Percentiles rank a stretch among this genome's conserved stretches.
Evolutionary conservation across 2,888 invertebrate species (phyloP).

Genomic region (Atrina japonica): DNA sequence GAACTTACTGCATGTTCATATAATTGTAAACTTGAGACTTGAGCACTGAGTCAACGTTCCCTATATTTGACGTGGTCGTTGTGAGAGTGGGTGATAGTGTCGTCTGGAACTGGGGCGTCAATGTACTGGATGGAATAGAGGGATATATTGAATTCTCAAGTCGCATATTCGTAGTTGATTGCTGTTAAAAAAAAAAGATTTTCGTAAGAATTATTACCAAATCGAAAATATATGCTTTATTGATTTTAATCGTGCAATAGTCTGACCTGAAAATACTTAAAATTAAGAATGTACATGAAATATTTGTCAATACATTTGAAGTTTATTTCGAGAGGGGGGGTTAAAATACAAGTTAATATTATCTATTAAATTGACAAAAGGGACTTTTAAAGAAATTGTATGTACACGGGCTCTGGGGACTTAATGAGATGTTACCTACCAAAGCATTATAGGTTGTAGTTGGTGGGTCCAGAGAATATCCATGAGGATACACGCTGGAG

Average conservation of each 20-base stretch:
- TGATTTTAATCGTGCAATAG: too few species aligned
- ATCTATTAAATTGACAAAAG: too few species aligned
- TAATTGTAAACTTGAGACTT: conserved; percentile 42
- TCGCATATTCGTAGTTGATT: conserved; percentile 6
- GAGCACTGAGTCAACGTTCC: conserved; percentile 34
- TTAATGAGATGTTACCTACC: conserved; percentile 31
- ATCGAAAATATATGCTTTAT: too few species aligned
- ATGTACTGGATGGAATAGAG: conserved; percentile 11
- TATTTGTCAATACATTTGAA: too few species aligned
- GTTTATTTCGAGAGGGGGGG: too few species aligned
- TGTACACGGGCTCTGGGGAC: too few species aligned
- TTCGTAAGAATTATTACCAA: conserved; percentile 2
- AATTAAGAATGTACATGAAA: too few species aligned
- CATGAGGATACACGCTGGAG: conserved; percentile 16
- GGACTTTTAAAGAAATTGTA: too few species aligned
- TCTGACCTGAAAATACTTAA: too few species aligned
- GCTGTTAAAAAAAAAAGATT: conserved; percentile 24
- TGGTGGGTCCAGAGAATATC: conserved; percentile 11
- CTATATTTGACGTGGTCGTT: conserved; percentile 14
- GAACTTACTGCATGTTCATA: conserved; percentile 36
- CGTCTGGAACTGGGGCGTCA: conserved; percentile 23
- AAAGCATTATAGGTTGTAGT: conserved; percentile 19
- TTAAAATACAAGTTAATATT: too few species aligned
- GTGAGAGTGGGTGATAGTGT: conserved; percentile 20
- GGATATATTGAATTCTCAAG: conserved; percentile 16